These are phyloP conservation scores for Ochlodes sylvanus DNA, from an alignment of 2,888 invertebrate genomes.

Conservation along the genomic window DNA sequence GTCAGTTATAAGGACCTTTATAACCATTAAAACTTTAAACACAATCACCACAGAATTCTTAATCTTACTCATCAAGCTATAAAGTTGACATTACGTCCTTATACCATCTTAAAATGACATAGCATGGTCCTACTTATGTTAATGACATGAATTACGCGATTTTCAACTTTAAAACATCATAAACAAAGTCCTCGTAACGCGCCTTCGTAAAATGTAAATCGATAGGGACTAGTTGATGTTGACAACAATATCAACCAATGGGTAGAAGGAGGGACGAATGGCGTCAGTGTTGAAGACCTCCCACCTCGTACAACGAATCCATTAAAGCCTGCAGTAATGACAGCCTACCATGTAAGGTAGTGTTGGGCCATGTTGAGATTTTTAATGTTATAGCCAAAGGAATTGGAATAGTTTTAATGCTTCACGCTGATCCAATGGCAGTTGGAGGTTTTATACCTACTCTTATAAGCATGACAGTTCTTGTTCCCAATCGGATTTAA, in stretches of 20 bases:
- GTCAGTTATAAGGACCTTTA: background rate
- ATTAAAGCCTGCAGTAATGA: constrained; percentile 24
- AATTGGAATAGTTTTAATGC: constrained; percentile 9
- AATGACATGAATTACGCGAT: background rate
- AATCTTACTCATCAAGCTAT: background rate
- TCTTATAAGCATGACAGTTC: background rate
- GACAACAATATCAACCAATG: constrained; percentile 33
- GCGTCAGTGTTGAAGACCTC: constrained; percentile 13
- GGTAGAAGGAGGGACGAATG: constrained; percentile 14
- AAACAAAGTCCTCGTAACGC: background rate
- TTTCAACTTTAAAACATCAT: background rate
- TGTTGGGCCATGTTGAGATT: constrained; percentile 26
- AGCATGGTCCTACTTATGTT: background rate
- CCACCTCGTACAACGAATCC: constrained; percentile 24
- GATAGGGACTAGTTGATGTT: constrained; percentile 7
- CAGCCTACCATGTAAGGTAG: constrained; percentile 27
- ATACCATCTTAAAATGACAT: background rate
- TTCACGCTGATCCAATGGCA: constrained; percentile 22
- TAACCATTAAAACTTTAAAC: background rate
- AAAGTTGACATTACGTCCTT: constrained; percentile 1
- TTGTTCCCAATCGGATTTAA: background rate
- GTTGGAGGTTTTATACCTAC: constrained; percentile 14
- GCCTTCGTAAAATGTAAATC: constrained; percentile 13
- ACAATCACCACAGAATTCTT: constrained; percentile 1
- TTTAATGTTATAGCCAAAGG: constrained; percentile 21